Conservation (phyloP, 2,113 vertebrate genomes). For the Notothenia coriiceps region DNA sequence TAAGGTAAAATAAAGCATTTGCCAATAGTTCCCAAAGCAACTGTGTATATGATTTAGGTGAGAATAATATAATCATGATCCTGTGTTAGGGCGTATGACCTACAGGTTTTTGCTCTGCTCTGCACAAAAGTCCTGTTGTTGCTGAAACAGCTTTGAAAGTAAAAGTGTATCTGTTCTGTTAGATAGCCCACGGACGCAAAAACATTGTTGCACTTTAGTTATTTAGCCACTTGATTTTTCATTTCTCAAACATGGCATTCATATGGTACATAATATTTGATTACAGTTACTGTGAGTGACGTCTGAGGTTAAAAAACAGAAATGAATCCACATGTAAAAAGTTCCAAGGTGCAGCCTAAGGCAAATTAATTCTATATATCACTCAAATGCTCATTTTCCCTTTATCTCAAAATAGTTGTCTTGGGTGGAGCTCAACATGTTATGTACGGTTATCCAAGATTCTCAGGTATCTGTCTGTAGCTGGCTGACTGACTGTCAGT, state of each 20-base stretch:
- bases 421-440: conserved; percentile 6
- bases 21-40: neutral
- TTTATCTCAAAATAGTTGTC: neutral
- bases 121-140: neutral
- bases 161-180: neutral
- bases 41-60: neutral
- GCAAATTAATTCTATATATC: neutral
- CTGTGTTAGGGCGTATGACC: neutral
- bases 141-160: neutral
- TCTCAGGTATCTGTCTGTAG: conserved; percentile 31
- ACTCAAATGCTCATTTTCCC: neutral
- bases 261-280: neutral
- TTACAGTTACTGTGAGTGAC: conserved; percentile 1
- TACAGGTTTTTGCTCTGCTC: neutral
- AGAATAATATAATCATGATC: neutral
- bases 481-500: conserved; percentile 37
- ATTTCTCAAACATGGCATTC: neutral
- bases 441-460: conserved; percentile 2
- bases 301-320: neutral
- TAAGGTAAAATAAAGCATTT: neutral
- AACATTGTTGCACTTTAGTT: neutral
- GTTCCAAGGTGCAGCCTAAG: neutral
- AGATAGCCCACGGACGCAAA: neutral
- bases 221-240: neutral
- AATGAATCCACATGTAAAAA: neutral